A percentile compares a stretch with the other conserved stretches of the same genome.
phyloP scores from a whole-genome alignment of 1,140 invertebrate species.

The Matsumurasca onukii region DNA sequence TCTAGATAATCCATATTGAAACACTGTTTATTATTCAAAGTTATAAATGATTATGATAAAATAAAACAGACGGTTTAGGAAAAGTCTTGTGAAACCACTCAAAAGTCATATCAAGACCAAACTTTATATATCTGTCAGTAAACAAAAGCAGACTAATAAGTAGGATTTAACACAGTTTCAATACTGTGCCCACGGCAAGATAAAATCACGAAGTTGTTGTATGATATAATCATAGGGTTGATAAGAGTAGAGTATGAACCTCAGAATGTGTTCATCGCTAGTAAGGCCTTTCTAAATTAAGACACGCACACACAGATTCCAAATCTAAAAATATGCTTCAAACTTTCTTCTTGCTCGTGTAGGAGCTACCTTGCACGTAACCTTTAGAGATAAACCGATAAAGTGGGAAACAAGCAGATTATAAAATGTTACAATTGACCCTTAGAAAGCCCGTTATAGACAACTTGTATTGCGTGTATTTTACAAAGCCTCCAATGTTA shows the following conservation, averaged over 20 bases:
- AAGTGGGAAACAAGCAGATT: too few relatives aligned
- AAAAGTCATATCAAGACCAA: not conserved
- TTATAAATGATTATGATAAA: too few relatives aligned
- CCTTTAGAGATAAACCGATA: too few relatives aligned
- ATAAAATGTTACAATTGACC: too few relatives aligned
- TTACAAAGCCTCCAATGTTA: too few relatives aligned
- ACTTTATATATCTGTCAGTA: not conserved
- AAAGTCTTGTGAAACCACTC: not conserved
- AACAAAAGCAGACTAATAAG: not conserved
- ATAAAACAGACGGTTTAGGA: too few relatives aligned
- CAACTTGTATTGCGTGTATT: too few relatives aligned
- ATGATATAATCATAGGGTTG: not conserved
- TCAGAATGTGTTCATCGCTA: constrained; percentile 14
- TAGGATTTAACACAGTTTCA: not conserved
- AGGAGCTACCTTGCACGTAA: too few relatives aligned
- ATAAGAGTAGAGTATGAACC: not conserved
- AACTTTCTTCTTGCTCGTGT: too few relatives aligned
- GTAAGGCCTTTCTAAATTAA: constrained; percentile 20
- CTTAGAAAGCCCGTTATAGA: too few relatives aligned
- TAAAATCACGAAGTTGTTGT: not conserved
- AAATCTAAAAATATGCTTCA: constrained; percentile 25
- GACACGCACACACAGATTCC: constrained; percentile 20
- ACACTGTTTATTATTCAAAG: too few relatives aligned
- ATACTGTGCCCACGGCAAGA: not conserved
- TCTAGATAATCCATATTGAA: too few relatives aligned